Percentiles rank a stretch among this genome's conserved stretches.
phyloP scores from a whole-genome alignment of 1,140 invertebrate genomes.

The Ridgeia piscesae region DNA sequence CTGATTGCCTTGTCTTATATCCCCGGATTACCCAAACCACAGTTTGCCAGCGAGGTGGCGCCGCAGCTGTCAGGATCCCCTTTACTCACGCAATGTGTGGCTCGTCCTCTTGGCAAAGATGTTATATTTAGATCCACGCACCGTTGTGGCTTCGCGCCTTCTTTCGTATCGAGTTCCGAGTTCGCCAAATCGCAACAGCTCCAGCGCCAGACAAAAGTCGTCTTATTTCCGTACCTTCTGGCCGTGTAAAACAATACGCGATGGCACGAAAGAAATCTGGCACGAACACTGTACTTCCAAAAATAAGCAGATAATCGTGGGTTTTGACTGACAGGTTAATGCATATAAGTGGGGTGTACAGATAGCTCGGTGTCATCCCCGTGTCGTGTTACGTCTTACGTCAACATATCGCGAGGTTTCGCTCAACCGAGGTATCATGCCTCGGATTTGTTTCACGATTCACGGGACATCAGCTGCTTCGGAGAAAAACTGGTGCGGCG shows the following conservation, averaged over 20 bases:
- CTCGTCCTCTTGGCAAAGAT: not conserved
- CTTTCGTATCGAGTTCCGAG: not conserved
- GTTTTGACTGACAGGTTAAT: not conserved
- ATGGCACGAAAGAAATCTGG: not conserved
- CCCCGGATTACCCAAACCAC: not conserved
- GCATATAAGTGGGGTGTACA: not conserved
- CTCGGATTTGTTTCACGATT: not conserved
- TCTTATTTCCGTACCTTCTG: not conserved
- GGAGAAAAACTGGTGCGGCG: not conserved
- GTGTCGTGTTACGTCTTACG: not conserved
- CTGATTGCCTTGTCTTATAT: not conserved
- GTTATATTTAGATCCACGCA: not conserved
- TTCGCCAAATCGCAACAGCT: not conserved
- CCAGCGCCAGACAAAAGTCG: not conserved
- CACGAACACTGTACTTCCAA: not conserved
- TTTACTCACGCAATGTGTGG: not conserved
- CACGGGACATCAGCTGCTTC: not conserved
- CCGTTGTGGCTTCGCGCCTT: not conserved
- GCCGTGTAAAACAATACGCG: not conserved
- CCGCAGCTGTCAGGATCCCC: not conserved
- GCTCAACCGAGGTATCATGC: not conserved
- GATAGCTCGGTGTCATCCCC: not conserved
- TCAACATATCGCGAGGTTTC: not conserved
- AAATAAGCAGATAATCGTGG: not conserved
- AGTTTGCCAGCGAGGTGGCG: not conserved